A percentile compares a stretch with the other conserved stretches of the same genome.
Evolutionary conservation across 2,888 invertebrate genomes (phyloP).

Genomic region (Clitarchus hookeri): DNA sequence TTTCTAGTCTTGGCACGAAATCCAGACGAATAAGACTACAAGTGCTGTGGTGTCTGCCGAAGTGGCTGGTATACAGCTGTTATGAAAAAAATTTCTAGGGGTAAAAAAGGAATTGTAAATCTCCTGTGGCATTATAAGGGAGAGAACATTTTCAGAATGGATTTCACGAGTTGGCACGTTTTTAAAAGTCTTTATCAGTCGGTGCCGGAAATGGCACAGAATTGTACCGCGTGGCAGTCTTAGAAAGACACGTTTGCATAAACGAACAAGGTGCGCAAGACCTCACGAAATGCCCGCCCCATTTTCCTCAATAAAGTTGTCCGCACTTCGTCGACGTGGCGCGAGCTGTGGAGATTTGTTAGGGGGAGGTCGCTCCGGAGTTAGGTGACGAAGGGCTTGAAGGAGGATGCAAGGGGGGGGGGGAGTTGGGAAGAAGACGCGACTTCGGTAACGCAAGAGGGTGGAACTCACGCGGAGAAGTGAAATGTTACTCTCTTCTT

Average conservation of each 20-base stretch:
- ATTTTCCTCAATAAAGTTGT: neutral
- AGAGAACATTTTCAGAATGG: no score
- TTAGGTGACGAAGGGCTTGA: neutral
- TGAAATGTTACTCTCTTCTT: constrained; percentile 9
- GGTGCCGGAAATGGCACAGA: no score
- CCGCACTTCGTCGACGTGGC: neutral
- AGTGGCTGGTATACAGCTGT: no score
- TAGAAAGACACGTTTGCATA: neutral
- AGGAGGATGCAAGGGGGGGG: neutral
- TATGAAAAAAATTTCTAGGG: no score
- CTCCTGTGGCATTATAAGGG: no score
- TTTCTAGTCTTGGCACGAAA: no score
- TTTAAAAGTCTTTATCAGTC: no score
- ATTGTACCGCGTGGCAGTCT: no score
- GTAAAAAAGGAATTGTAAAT: no score
- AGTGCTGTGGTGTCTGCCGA: no score
- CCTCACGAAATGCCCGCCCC: neutral
- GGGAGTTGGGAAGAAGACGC: neutral
- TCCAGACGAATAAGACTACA: no score
- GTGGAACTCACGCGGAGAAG: neutral
- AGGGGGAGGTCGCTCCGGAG: neutral
- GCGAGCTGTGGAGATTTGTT: neutral
- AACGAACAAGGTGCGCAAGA: neutral
- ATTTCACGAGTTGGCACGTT: no score
- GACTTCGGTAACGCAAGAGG: neutral